A percentile compares a stretch with the other conserved stretches of the same genome.
Conservation (phyloP, 2,888 invertebrate genomes). For the Tipula unca region DNA sequence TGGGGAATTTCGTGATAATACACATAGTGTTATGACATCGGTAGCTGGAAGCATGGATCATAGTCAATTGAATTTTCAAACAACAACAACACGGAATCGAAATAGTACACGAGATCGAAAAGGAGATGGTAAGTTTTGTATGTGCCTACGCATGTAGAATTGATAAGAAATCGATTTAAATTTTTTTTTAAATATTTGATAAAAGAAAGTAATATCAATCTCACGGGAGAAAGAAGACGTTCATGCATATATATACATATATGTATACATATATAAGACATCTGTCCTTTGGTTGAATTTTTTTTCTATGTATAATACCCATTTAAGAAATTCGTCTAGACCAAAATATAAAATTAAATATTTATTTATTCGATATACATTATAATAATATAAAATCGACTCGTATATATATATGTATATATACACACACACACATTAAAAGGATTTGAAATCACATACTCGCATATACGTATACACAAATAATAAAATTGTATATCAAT, state of each 20-base stretch:
- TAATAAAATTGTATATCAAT: background rate
- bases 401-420: no score
- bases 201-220: background rate
- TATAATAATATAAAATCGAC: background rate
- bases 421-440: background rate
- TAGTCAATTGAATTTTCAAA: constrained; percentile 62
- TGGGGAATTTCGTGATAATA: constrained; percentile 77
- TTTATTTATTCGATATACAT: background rate
- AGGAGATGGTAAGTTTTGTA: constrained; percentile 49
- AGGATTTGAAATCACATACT: background rate
- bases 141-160: background rate
- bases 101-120: constrained; percentile 52
- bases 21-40: constrained; percentile 60
- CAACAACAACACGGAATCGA: constrained; percentile 53
- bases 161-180: constrained; percentile 2
- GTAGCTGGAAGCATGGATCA: constrained; percentile 54
- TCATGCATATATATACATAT: no score
- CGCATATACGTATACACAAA: background rate
- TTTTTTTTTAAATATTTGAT: background rate
- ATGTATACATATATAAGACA: background rate
- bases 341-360: background rate
- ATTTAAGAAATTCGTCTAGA: background rate
- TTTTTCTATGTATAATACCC: no score
- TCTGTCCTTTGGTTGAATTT: background rate
- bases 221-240: background rate